Base-by-base conservation (phyloP, 2,113 vertebrate genomes). In the Megaptera novaeangliae region DNA sequence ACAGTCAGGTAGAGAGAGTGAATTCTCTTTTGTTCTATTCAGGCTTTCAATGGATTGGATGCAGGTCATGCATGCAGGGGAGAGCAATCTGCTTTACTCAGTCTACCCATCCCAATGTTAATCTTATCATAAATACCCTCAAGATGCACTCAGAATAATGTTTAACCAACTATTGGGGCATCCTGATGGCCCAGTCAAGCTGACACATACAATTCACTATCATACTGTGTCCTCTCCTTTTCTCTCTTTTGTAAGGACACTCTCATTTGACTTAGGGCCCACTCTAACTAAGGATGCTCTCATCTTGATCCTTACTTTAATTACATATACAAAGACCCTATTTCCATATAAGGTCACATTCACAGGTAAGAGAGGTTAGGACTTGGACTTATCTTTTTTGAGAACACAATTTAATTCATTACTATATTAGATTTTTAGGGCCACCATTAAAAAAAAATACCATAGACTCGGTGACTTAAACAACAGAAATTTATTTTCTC, bases 181-280 rank as follows among this genome's bases (percentile, higher is more conserved):
- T 2, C 8, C 12, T 12, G 20, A 20, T 55, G 18, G 8, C 12
- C 21, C 41, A 72, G 52, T 61, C 34, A 83, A 74, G 39, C 18
- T 71, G 18, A 23, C 11, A 72, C 20, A 83, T 29, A 72, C 46
- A 49, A 63, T 80, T 34, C 41, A 55, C 29, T 12, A 11, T 17
- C 27, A 17, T 31, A 55, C 39, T 49, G 10, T 72, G n/a, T n/a
- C 36, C 9, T 66, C 1, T 21, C 5, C 9, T 31, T 49, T n/a
- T 64, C 3, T 46, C 5, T 31, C 15, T 71, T 82, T 59, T 41
- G 9, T 5, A 72, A 46, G 59, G 6, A 23, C 29, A 84, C 3
- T 55, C 0, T 92, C 14, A 21, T 4, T 34, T 3, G 15, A 71
- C 5, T 66, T 63, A 66, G 0, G 10, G 0, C 7, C 14, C 7